phyloP scores from a whole-genome alignment of 2,888 invertebrate species.

The Tenthredo scrophulariae region DNA sequence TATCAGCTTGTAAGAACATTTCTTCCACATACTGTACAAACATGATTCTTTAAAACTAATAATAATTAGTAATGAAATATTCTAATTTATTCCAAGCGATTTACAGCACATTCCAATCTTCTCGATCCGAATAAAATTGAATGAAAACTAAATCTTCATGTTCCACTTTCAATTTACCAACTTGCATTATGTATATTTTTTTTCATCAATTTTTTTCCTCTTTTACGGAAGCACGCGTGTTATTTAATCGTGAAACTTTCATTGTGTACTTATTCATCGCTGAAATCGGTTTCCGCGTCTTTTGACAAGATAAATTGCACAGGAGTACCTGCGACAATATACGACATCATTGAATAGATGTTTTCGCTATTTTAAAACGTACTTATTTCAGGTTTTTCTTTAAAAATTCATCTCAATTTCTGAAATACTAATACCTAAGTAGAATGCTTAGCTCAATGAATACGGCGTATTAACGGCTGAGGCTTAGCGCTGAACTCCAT shows the following conservation, averaged over 20 bases:
- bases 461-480: not conserved
- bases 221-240: not conserved
- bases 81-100: constrained; percentile 43
- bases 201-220: not conserved
- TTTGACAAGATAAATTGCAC: not conserved
- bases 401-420: not conserved
- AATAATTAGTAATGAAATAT: constrained; percentile 41
- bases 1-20: constrained; percentile 38
- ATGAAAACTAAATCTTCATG: constrained; percentile 12
- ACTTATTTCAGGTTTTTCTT: not conserved
- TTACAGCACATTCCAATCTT: constrained; percentile 49
- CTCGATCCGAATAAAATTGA: constrained; percentile 9
- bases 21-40: constrained; percentile 36
- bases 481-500: not conserved
- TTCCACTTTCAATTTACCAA: constrained; percentile 29
- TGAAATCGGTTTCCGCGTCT: not conserved
- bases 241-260: not conserved
- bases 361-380: not conserved
- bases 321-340: not conserved
- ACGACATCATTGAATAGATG: not conserved
- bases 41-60: constrained; percentile 29
- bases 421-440: not conserved
- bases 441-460: constrained; percentile 50
- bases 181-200: not conserved
- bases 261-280: not conserved